Conservation (phyloP, 2,888 invertebrate genomes). For the Netelia inedita region DNA sequence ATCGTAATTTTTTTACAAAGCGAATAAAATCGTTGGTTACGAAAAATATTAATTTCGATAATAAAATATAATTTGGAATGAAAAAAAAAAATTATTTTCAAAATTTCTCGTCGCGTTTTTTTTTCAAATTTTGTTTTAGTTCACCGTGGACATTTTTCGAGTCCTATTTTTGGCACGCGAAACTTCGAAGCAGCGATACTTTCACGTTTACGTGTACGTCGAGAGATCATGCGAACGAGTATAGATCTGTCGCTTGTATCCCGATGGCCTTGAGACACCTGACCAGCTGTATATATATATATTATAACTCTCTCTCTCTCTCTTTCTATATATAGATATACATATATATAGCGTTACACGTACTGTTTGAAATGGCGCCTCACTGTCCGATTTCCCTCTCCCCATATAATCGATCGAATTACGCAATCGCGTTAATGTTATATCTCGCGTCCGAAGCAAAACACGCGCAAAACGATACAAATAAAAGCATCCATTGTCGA, state of each 20-base stretch:
- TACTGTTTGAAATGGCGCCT: constrained; percentile 55
- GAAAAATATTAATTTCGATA: too few relatives aligned
- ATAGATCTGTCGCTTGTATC: constrained; percentile 36
- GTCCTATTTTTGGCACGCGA: constrained; percentile 9
- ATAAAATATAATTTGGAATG: too few relatives aligned
- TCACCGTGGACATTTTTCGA: neutral
- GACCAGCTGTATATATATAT: constrained; percentile 49
- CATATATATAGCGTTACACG: constrained; percentile 16
- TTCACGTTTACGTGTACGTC: constrained; percentile 40
- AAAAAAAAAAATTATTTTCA: too few relatives aligned
- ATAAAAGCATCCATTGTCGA: constrained; percentile 73
- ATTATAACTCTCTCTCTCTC: too few relatives aligned
- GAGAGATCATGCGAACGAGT: constrained; percentile 48
- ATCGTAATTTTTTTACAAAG: too few relatives aligned
- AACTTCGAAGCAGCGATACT: constrained; percentile 40
- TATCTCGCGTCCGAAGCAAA: constrained; percentile 28
- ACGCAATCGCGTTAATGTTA: constrained; percentile 38
- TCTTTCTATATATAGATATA: constrained; percentile 1
- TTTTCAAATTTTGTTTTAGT: too few relatives aligned
- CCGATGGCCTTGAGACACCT: constrained; percentile 75
- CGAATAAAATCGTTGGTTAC: too few relatives aligned
- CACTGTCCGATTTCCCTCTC: constrained; percentile 51
- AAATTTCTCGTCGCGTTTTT: too few relatives aligned
- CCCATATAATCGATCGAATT: constrained; percentile 7
- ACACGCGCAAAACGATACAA: constrained; percentile 74